Conservation (phyloP, 1,140 invertebrate species). For the Eulimnadia texana region DNA sequence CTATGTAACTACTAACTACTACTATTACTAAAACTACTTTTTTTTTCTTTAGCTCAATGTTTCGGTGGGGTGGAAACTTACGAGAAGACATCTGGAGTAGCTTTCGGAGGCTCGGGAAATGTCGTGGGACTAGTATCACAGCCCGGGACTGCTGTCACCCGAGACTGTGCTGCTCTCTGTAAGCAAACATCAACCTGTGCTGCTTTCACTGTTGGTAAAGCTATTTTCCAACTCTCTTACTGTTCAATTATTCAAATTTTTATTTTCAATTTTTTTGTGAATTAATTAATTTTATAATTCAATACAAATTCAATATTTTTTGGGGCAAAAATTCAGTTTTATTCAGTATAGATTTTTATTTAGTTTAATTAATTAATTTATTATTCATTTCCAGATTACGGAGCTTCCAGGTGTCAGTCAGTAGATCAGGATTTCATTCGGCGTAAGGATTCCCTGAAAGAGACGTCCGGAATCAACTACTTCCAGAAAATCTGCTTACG, state of each 20-base stretch:
- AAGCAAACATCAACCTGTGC: slow-evolving; percentile 30
- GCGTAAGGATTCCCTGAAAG: slow-evolving; percentile 26
- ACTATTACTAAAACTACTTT: too few relatives aligned
- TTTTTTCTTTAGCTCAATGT: slow-evolving; percentile 27
- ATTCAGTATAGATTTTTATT: too few relatives aligned
- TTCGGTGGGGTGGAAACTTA: slow-evolving; percentile 36
- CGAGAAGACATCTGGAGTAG: slow-evolving; percentile 31
- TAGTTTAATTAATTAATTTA: slow-evolving; percentile 1
- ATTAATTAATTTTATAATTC: not conserved
- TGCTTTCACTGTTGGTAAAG: slow-evolving; percentile 29
- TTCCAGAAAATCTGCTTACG: slow-evolving; percentile 34
- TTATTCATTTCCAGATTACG: slow-evolving; percentile 29
- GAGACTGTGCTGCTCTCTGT: slow-evolving; percentile 34
- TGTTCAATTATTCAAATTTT: not conserved
- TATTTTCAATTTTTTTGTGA: not conserved
- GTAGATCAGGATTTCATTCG: slow-evolving; percentile 27
- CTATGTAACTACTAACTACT: too few relatives aligned
- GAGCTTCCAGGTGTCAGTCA: slow-evolving; percentile 29
- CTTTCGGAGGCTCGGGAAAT: slow-evolving; percentile 24
- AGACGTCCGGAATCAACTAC: slow-evolving; percentile 29
- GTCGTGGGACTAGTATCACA: slow-evolving; percentile 30
- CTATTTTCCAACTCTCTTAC: not conserved
- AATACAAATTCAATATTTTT: not conserved
- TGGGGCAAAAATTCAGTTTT: too few relatives aligned
- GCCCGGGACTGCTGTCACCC: slow-evolving; percentile 31